Conservation (phyloP, 1,140 invertebrate genomes). For the Aphis craccivora region DNA sequence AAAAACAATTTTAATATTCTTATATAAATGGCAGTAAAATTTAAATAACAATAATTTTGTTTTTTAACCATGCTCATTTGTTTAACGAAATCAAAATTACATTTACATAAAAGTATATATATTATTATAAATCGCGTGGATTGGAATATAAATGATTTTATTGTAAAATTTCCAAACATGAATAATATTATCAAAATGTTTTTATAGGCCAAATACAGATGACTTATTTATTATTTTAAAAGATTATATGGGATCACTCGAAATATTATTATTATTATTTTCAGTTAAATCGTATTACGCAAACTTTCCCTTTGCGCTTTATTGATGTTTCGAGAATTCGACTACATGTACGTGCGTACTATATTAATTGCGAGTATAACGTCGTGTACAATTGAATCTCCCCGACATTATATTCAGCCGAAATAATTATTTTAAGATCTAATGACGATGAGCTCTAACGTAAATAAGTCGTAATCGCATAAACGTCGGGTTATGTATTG, state of each 20-base stretch:
- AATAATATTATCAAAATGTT: constrained; percentile 6
- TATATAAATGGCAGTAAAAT: constrained; percentile 21
- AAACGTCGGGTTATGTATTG: neutral
- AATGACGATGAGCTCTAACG: neutral
- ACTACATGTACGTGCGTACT: neutral
- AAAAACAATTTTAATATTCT: constrained; percentile 36
- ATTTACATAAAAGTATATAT: neutral
- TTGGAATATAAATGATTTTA: constrained; percentile 24
- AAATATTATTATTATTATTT: constrained; percentile 10
- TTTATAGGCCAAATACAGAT: neutral
- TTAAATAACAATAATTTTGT: constrained; percentile 16
- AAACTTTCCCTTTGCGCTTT: neutral
- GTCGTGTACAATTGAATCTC: neutral
- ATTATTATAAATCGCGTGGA: neutral
- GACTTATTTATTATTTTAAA: neutral
- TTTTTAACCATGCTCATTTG: neutral
- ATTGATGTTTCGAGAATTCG: neutral
- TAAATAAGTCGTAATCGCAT: neutral
- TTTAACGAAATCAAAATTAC: constrained; percentile 21
- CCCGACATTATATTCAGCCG: neutral
- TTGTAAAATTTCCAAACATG: neutral
- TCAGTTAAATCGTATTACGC: neutral
- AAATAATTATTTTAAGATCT: neutral
- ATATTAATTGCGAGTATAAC: neutral
- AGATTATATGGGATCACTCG: neutral